Percentiles rank a stretch among this genome's conserved stretches.
These are phyloP conservation scores for Philotrypesis tridentata DNA, from an alignment of 1,140 invertebrate genomes.

Conservation along the genomic window DNA sequence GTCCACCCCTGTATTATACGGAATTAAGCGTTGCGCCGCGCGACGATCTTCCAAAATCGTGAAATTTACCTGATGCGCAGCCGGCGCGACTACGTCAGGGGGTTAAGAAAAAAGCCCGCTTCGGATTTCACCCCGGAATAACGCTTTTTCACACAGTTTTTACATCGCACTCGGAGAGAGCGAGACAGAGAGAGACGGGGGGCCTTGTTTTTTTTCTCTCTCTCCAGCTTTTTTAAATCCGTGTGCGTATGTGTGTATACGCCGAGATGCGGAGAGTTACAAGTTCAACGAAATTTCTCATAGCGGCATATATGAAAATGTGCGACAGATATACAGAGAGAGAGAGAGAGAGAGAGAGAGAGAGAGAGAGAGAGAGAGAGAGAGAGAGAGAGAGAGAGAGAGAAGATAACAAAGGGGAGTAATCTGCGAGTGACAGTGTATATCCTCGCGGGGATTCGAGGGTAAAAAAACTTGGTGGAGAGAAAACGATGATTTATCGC, in stretches of 20 bases:
- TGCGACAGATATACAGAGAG: constrained; percentile 16
- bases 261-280: constrained; percentile 4
- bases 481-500: constrained; percentile 47
- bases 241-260: too few species aligned
- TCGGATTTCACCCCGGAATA: constrained; percentile 72
- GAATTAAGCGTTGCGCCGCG: neutral
- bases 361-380: constrained; percentile 7
- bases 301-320: constrained; percentile 34
- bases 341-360: too few species aligned
- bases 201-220: constrained; percentile 34
- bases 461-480: neutral
- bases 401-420: constrained; percentile 40
- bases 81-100: constrained; percentile 51
- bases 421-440: constrained; percentile 47
- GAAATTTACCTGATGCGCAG: constrained; percentile 71
- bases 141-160: constrained; percentile 75
- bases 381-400: constrained; percentile 16
- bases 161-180: constrained; percentile 19
- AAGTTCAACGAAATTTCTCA: constrained; percentile 67
- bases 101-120: constrained; percentile 60
- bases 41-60: constrained; percentile 63
- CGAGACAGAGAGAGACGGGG: constrained; percentile 50
- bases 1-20: constrained; percentile 46
- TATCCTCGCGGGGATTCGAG: constrained; percentile 42
- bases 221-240: constrained; percentile 49